These are phyloP conservation scores for Chironomus striatipennis DNA, from an alignment of 1,140 invertebrate species.

Conservation along the genomic window DNA sequence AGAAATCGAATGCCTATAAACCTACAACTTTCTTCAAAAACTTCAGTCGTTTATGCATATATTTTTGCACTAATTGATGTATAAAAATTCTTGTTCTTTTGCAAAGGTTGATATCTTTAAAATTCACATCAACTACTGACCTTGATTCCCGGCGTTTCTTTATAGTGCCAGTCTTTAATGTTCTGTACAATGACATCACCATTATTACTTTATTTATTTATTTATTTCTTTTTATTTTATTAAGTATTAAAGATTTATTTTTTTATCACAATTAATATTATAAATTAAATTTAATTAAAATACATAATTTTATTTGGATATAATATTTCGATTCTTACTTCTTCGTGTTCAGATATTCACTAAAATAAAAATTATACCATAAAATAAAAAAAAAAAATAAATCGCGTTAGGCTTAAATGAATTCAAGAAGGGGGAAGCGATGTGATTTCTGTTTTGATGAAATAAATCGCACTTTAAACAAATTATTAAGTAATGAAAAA, in stretches of 20 bases:
- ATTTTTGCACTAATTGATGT: not conserved
- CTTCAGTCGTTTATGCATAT: not conserved
- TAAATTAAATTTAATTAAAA: not conserved
- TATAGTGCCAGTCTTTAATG: not conserved
- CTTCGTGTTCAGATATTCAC: not conserved
- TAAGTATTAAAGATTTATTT: not conserved
- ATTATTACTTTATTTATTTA: not conserved
- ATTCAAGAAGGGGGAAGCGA: not conserved
- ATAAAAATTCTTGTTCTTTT: not conserved
- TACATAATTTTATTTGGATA: not conserved
- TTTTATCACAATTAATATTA: not conserved
- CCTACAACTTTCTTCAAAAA: not conserved
- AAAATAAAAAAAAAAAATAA: no score
- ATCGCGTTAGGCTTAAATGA: not conserved
- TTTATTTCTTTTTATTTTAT: not conserved
- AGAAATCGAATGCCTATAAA: not conserved
- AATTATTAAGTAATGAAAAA: no score
- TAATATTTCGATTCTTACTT: not conserved
- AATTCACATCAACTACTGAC: not conserved
- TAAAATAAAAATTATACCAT: not conserved
- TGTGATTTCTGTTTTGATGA: not conserved
- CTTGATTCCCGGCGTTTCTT: constrained; percentile 11
- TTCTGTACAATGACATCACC: constrained; percentile 7
- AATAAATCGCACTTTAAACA: no score
- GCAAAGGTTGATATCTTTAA: not conserved